Base-by-base conservation (phyloP, 2,888 invertebrate genomes). In the Macrosiphum euphorbiae region DNA sequence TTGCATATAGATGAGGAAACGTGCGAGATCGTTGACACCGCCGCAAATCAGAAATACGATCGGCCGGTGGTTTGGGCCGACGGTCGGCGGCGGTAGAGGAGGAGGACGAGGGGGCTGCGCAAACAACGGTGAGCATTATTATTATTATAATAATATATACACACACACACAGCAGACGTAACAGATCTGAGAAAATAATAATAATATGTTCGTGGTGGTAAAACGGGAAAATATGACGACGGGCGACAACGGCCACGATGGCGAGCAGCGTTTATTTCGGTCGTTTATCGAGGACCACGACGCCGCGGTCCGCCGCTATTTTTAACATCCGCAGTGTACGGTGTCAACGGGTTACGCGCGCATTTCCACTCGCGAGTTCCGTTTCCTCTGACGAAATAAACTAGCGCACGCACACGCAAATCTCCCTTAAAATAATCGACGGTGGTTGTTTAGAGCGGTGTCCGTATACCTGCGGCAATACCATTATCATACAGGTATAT, bases 11-110 rank as follows among this genome's bases (percentile, higher is more conserved):
- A 95, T 96, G 61, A 96, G 96, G 92, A 97, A 98, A 95, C 96
- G 98, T 95, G 97, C 98, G 89, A 97, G 97, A 95, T 98, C 98
- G 41, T 97, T 97, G 95, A 97, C 97, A 91, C 95, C 95, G 10
- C 94, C 95, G 3, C 94, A 92, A 67, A 85, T 90, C 47, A 58
- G 93, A 94, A 94, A 91, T 58, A 94, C 94, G 91, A 88, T 94
- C 86, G 24, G 41, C 78, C 90, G 52, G 35, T 87, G 47, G 78
- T 78, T 35, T 20, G 7, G 78, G 41, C 58, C 55, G 26, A 67
- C 35, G 50, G 78, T 13, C 50, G 86, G 58, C 8, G 2, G 16
- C 3, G 10, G 52, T 16, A 16, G 13, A 52, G 52, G 85, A 44
- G 44, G 50, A n/a, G 35, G 90, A n/a, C 50, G 41, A 26, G 28